Evolutionary conservation across 2,113 vertebrate genomes (phyloP).

Genomic region (Cynoglossus semilaevis): DNA sequence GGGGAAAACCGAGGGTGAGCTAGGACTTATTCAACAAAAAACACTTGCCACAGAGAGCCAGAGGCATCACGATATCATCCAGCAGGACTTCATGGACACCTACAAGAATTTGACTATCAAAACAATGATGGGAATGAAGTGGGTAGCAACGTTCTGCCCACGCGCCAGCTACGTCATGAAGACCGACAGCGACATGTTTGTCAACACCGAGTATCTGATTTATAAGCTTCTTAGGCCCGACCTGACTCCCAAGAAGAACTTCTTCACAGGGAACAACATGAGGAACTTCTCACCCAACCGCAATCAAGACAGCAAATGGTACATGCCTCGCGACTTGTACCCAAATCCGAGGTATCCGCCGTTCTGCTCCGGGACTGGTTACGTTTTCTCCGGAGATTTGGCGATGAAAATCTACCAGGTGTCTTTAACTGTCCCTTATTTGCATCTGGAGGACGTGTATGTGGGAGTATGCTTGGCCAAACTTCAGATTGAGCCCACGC

Average conservation of each 20-base stretch:
- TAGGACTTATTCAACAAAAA: conserved; percentile 74
- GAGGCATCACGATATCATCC: conserved; percentile 87
- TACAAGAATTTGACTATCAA: conserved; percentile 97
- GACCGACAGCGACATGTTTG: conserved; percentile 97
- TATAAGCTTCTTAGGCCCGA: conserved; percentile 89
- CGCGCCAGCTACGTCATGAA: conserved; percentile 90
- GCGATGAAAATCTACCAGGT: conserved; percentile 87
- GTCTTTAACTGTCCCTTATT: conserved; percentile 82
- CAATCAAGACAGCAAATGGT: conserved; percentile 96
- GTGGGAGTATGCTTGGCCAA: conserved; percentile 93
- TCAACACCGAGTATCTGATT: conserved; percentile 94
- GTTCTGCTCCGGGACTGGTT: conserved; percentile 97
- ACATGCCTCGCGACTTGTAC: conserved; percentile 91
- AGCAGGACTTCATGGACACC: conserved; percentile 92
- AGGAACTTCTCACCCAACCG: conserved; percentile 87
- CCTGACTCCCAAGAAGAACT: conserved; percentile 79
- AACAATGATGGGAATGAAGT: conserved; percentile 98
- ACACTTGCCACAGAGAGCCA: conserved; percentile 85
- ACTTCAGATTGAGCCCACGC: conserved; percentile 85
- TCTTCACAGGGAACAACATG: conserved; percentile 95
- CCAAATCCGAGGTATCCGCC: conserved; percentile 88
- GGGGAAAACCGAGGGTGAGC: conserved; percentile 79
- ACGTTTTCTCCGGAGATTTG: conserved; percentile 93
- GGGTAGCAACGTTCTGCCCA: conserved; percentile 90
- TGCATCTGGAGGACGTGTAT: conserved; percentile 95